Conservation (phyloP, 2,888 invertebrate genomes). For the Drosophila fungiperda region DNA sequence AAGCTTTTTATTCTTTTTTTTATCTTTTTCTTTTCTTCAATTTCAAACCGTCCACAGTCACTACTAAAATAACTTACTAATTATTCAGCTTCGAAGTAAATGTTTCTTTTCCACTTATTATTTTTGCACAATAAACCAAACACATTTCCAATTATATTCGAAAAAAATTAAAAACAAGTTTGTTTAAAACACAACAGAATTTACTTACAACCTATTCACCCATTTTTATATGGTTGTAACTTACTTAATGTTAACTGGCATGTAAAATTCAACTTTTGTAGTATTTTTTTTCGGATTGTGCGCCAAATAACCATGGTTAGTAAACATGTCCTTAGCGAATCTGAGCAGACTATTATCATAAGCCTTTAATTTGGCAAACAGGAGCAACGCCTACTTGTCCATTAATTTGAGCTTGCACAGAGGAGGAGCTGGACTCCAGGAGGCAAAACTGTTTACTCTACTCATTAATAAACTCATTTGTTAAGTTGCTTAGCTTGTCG, state of each 20-base stretch:
- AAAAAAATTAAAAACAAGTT: background rate
- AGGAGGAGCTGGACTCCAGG: background rate
- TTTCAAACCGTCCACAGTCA: background rate
- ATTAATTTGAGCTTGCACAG: constrained; percentile 21
- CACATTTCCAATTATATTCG: background rate
- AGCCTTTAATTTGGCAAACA: background rate
- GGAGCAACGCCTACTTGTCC: constrained; percentile 18
- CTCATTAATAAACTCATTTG: constrained; percentile 66
- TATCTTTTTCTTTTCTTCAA: background rate
- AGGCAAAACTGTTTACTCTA: constrained; percentile 37
- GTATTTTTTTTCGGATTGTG: background rate
- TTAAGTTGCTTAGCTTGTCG: constrained; percentile 49
- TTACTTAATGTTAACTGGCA: background rate
- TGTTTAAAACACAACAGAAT: background rate
- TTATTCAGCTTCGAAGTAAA: background rate
- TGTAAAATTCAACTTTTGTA: background rate
- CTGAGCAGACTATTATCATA: constrained; percentile 13
- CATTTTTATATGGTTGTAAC: background rate
- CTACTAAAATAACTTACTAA: background rate
- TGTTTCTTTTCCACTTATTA: background rate
- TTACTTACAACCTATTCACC: background rate
- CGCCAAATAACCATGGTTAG: background rate
- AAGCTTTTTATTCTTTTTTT: background rate
- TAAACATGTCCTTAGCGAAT: constrained; percentile 29
- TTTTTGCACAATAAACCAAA: background rate